Evolutionary conservation across 2,888 invertebrate genomes (phyloP).

Genomic region (Lycaena phlaeas): DNA sequence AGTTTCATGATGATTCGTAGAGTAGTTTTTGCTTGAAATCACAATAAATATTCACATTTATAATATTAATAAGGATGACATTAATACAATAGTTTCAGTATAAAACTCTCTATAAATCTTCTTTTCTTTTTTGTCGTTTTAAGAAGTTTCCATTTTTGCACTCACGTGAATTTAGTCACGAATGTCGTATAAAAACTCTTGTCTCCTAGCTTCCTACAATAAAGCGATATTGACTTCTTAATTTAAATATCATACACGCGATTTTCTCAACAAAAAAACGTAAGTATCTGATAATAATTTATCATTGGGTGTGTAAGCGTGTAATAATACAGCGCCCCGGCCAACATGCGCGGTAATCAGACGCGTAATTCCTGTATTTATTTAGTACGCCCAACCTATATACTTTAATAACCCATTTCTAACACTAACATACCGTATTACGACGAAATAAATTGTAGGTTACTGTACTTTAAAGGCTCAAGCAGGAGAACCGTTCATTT

Average conservation of each 20-base stretch:
- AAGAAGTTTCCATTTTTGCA: neutral
- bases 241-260: neutral
- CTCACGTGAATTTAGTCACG: too few species aligned
- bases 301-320: neutral
- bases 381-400: neutral
- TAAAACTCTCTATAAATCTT: too few species aligned
- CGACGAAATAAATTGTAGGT: too few species aligned
- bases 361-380: neutral
- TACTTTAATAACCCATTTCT: slow-evolving; percentile 5
- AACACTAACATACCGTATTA: slow-evolving; percentile 4
- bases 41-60: too few species aligned
- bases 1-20: too few species aligned
- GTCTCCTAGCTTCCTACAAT: neutral
- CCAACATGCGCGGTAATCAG: neutral
- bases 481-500: too few species aligned
- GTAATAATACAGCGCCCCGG: neutral
- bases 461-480: too few species aligned
- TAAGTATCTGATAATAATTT: slow-evolving; percentile 2
- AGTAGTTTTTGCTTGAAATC: too few species aligned
- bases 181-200: neutral
- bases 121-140: too few species aligned
- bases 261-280: neutral
- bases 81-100: too few species aligned
- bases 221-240: neutral
- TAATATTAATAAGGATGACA: too few species aligned